Conservation (phyloP, 2,113 vertebrate species). For the Psittacula cyanocephala region DNA sequence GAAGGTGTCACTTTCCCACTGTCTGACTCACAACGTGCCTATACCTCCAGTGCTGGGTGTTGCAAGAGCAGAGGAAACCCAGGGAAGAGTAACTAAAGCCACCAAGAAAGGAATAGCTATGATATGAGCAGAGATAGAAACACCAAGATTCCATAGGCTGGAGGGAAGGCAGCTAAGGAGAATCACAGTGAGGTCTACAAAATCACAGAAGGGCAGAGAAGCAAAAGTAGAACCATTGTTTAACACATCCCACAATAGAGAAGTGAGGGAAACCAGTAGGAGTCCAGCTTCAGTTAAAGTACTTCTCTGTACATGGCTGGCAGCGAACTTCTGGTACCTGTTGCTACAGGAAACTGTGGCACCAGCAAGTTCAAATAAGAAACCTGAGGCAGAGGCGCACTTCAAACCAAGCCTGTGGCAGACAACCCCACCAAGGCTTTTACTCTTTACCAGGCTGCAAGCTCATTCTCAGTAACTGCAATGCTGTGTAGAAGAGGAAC, state of each 20-base stretch:
- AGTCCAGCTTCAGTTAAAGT: background rate
- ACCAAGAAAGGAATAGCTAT: background rate
- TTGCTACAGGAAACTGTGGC: background rate
- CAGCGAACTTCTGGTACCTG: background rate
- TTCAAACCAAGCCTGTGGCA: background rate
- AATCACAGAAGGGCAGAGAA: background rate
- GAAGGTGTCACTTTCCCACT: background rate
- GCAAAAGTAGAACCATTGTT: background rate
- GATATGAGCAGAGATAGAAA: background rate
- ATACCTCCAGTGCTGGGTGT: background rate
- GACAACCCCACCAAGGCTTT: background rate
- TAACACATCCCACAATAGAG: background rate
- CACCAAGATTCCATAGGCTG: background rate
- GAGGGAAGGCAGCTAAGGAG: background rate
- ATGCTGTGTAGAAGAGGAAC: background rate
- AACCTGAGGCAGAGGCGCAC: background rate
- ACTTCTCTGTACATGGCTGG: background rate
- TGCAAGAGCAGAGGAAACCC: background rate
- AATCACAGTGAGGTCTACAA: background rate
- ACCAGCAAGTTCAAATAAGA: background rate
- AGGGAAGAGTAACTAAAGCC: background rate
- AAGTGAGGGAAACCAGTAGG: background rate
- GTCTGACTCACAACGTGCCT: background rate
- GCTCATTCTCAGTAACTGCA: background rate
- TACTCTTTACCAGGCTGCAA: background rate